phyloP scores from a whole-genome alignment of 2,113 vertebrate genomes.

The Nanger granti region DNA sequence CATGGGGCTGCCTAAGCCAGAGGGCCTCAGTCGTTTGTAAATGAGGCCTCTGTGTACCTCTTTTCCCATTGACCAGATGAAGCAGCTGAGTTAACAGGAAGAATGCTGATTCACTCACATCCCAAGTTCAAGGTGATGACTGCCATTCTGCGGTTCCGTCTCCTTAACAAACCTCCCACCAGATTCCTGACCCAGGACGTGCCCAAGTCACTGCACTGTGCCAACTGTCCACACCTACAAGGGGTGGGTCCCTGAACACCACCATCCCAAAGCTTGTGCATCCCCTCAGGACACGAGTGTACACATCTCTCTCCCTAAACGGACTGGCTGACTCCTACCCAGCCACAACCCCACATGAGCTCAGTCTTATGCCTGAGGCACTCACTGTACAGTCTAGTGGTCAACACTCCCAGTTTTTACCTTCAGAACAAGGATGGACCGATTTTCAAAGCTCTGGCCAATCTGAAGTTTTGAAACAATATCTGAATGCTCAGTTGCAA shows the following conservation, averaged over 20 bases:
- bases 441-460: conserved; percentile 86
- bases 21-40: neutral
- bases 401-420: conserved; percentile 62
- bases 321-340: neutral
- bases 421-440: conserved; percentile 88
- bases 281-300: neutral
- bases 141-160: neutral
- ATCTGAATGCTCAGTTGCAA: conserved; percentile 84
- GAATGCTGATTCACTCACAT: neutral
- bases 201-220: neutral
- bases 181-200: neutral
- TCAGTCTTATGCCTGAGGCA: neutral
- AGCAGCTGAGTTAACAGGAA: neutral
- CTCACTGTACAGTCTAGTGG: neutral
- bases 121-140: neutral
- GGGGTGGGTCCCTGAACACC: neutral
- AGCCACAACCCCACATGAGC: neutral
- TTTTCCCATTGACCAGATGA: neutral
- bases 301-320: neutral
- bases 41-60: neutral
- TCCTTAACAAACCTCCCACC: conserved; percentile 23
- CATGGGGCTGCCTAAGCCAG: neutral
- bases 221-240: neutral
- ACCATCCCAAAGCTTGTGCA: neutral
- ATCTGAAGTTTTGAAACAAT: conserved; percentile 89